Percentiles rank a stretch among this genome's conserved stretches.
These are phyloP conservation scores for Ctenochaetus hawaiiensis DNA, from an alignment of 2,797 vertebrate genomes.

Conservation along the genomic window DNA sequence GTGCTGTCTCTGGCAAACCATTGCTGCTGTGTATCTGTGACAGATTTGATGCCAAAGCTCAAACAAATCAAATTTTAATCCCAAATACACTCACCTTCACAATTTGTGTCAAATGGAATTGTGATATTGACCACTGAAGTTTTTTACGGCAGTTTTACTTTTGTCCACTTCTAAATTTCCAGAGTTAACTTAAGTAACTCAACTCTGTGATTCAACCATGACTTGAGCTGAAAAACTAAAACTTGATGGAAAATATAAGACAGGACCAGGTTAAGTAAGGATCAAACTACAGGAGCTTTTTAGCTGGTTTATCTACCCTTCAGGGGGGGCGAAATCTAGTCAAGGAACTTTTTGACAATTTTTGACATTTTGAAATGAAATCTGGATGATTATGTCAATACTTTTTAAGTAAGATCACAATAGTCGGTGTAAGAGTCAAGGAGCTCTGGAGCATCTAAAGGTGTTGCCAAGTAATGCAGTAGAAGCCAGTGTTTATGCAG, in stretches of 20 bases:
- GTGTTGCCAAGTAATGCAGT: no score
- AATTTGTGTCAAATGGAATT: not conserved
- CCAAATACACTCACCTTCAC: not conserved
- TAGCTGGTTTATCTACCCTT: no score
- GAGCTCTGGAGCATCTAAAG: no score
- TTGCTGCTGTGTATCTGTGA: not conserved
- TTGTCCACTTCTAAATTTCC: not conserved
- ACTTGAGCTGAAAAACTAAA: not conserved
- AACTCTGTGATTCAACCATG: not conserved
- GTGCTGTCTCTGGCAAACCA: not conserved
- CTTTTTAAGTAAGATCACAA: no score
- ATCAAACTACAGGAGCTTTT: no score
- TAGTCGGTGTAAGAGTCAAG: no score
- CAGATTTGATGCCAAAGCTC: not conserved
- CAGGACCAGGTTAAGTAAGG: not conserved
- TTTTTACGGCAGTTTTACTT: not conserved
- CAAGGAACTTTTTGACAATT: no score
- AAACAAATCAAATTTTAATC: not conserved
- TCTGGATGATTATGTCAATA: no score
- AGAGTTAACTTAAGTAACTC: not conserved
- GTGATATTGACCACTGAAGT: not conserved
- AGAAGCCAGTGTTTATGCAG: no score
- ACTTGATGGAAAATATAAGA: not conserved
- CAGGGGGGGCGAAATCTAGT: no score
- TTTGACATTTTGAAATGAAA: no score